These are phyloP conservation scores for Hydroisotoma schaefferi DNA, from an alignment of 2,888 invertebrate genomes.

Conservation along the genomic window DNA sequence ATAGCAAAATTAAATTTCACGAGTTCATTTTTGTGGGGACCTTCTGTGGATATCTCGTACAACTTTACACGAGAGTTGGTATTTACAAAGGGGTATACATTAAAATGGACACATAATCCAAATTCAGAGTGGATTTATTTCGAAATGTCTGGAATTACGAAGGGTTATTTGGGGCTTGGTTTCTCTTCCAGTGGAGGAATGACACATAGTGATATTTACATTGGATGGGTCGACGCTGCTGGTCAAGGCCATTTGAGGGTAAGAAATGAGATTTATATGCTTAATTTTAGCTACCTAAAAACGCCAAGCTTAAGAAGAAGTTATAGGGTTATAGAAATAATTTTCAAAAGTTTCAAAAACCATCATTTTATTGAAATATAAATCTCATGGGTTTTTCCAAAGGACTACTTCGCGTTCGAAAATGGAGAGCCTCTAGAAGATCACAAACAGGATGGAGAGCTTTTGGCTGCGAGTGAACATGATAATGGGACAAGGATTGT, in stretches of 20 bases:
- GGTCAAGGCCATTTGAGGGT: slow-evolving; percentile 21
- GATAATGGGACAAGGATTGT: slow-evolving; percentile 50
- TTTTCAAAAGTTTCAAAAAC: too few relatives aligned
- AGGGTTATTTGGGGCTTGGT: slow-evolving; percentile 52
- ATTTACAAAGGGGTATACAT: too few relatives aligned
- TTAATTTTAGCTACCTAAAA: too few relatives aligned
- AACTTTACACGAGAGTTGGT: too few relatives aligned
- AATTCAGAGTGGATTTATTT: slow-evolving; percentile 23
- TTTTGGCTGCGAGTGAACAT: slow-evolving; percentile 49
- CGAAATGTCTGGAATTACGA: slow-evolving; percentile 38
- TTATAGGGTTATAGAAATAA: too few relatives aligned
- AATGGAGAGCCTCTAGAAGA: slow-evolving; percentile 49
- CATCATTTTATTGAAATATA: background rate
- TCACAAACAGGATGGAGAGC: slow-evolving; percentile 49
- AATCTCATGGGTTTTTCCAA: background rate
- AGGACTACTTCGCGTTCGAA: slow-evolving; percentile 50
- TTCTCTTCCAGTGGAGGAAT: slow-evolving; percentile 52
- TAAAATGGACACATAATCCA: slow-evolving; percentile 18
- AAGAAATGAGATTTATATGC: too few relatives aligned
- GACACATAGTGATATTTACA: slow-evolving; percentile 52
- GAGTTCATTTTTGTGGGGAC: too few relatives aligned
- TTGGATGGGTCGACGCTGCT: slow-evolving; percentile 51
- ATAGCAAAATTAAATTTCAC: too few relatives aligned
- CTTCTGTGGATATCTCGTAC: too few relatives aligned
- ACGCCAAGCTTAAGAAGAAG: too few relatives aligned